These are phyloP conservation scores for Patiria pectinifera DNA, from an alignment of 53 echinoderm and acorn worm genomes.

Conservation along the genomic window DNA sequence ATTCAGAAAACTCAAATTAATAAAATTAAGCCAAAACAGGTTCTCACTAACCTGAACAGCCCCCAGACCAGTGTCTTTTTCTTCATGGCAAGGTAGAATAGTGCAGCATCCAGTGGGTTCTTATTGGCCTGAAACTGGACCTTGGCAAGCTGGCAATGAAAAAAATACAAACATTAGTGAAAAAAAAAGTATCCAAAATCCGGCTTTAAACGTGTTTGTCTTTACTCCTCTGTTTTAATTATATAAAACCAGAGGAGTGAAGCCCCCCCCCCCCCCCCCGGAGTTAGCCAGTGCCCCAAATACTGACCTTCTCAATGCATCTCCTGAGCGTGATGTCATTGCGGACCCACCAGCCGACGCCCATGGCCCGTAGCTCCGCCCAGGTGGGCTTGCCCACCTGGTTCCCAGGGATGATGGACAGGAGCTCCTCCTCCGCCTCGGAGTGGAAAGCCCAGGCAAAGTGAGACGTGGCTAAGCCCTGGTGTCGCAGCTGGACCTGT, in stretches of 20 bases:
- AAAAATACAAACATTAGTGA: neutral
- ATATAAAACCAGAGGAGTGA: too few relatives aligned
- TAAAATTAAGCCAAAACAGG: too few relatives aligned
- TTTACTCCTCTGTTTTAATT: too few relatives aligned
- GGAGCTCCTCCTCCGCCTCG: conserved; percentile 95
- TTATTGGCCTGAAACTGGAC: conserved; percentile 95
- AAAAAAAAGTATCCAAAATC: neutral
- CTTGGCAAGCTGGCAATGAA: conserved; percentile 84
- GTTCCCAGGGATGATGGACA: conserved; percentile 85
- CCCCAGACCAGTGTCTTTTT: conserved; percentile 97
- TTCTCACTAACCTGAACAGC: conserved; percentile 80
- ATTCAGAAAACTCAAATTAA: neutral
- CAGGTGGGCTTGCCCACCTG: conserved; percentile 93
- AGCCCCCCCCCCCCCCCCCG: too few relatives aligned
- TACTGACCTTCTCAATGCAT: conserved; percentile 93
- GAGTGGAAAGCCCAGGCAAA: conserved; percentile 99
- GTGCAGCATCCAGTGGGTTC: conserved; percentile 92
- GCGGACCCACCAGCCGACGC: conserved; percentile 98
- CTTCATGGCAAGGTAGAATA: conserved; percentile 99
- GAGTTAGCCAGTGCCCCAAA: neutral
- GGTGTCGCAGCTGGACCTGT: conserved; percentile 79
- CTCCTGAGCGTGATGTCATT: conserved; percentile 93
- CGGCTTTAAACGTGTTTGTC: too few relatives aligned
- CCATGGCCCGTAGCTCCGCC: conserved; percentile 97
- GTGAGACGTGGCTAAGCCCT: conserved; percentile 90